Percentiles rank a stretch among this genome's conserved stretches.
These are phyloP conservation scores for Ormyrus thymus DNA, from an alignment of 2,888 invertebrate genomes.

Conservation along the genomic window DNA sequence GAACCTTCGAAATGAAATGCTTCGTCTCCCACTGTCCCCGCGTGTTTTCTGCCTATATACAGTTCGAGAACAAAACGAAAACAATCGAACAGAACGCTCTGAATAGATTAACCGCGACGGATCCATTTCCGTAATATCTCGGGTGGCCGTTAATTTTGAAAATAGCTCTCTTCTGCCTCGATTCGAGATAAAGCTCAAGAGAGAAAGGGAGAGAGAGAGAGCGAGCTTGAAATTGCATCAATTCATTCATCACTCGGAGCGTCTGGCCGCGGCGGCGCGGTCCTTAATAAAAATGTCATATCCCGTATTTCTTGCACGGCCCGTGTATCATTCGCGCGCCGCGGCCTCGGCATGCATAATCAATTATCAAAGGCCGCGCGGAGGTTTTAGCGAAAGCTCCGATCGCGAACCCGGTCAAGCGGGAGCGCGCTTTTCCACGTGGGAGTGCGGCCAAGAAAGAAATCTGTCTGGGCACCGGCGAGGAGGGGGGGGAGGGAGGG, in stretches of 20 bases:
- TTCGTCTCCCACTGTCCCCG: constrained; percentile 19
- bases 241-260: constrained; percentile 36
- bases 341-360: constrained; percentile 31
- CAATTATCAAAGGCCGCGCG: constrained; percentile 5
- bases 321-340: constrained; percentile 32
- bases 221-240: constrained; percentile 20
- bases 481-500: not conserved
- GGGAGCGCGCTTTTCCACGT: not conserved
- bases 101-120: not conserved
- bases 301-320: not conserved
- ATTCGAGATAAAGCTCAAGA: constrained; percentile 17
- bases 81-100: not conserved
- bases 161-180: constrained; percentile 15
- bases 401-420: constrained; percentile 22
- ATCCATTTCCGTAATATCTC: constrained; percentile 1
- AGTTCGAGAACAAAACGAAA: too few species aligned
- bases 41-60: not conserved
- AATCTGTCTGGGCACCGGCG: not conserved
- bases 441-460: constrained; percentile 24
- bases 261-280: not conserved
- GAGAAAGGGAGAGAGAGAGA: not conserved
- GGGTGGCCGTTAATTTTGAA: constrained; percentile 31
- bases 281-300: constrained; percentile 42
- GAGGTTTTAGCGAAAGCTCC: constrained; percentile 1
- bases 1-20: constrained; percentile 58